Evolutionary conservation across 2,113 vertebrate species (phyloP), one percentile per base, ranked within the genome.

Genomic region (Grammomys surdaster): DNA sequence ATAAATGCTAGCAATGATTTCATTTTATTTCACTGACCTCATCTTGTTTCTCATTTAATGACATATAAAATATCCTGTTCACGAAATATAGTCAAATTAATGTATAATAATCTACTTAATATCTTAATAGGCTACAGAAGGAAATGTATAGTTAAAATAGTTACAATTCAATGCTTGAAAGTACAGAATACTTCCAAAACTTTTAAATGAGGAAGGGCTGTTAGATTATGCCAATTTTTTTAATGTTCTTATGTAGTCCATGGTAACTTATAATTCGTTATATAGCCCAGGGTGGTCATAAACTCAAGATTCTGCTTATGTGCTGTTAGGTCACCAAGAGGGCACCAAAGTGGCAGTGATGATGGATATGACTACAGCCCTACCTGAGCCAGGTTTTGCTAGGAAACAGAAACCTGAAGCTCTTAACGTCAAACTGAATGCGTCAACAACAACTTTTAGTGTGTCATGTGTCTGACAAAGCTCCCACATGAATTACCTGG

Each of bases 101-200:
- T 97, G 63, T 89, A 78, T 40, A 81, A 76, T 8, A 36, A 58
- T 48, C 36, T 92, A 69, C 48, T 97, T 95, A 95, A 96, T 95
- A 40, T 96, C 95, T 97, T 85, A 97, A 97, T 54, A 95, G 98
- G 80, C 16, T 82, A 63, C 51, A 95, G 90, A 97, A 97, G 93
- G 72, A 75, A 94, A 93, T 89, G 36, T 54, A 14, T 78, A 26
- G 12, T 96, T 97, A 88, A 97, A 13, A 24, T 80, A 51, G 88
- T 28, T 96, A 54, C 4, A 97, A 95, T 97, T 77, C 19, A 89
- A 40, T 92, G 17, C 14, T 69, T 43, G 54, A 58, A 93, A 31
- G 5, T 8, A 26, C 70, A 4, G 1, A 82, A 69, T 89, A 77
- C 60, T 77, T 95, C 65, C 5, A n/a, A 72, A 48, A 90, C 1